Conservation (phyloP, 1,140 invertebrate species). For the Cataglyphis hispanica region DNA sequence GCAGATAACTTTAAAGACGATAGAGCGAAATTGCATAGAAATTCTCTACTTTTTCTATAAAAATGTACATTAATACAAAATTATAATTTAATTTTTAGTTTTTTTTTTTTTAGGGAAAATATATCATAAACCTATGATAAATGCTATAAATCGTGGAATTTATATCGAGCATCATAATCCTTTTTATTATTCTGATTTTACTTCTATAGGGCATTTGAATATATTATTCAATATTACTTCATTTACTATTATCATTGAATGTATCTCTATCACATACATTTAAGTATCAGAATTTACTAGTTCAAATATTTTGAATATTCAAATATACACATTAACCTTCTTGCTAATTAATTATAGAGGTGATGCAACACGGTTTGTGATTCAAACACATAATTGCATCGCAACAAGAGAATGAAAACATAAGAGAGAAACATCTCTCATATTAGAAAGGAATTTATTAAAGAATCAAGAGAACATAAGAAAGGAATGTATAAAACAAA, state of each 20-base stretch:
- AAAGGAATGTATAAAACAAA: not conserved
- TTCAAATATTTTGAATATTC: not conserved
- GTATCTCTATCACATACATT: not conserved
- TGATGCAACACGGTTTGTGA: not conserved
- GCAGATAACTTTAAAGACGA: not conserved
- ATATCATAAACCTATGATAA: not conserved
- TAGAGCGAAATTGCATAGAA: not conserved
- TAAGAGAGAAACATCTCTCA: not conserved
- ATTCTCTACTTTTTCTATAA: not conserved
- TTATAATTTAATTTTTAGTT: not conserved
- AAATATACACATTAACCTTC: not conserved
- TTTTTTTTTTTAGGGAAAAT: not conserved
- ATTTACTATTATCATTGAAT: not conserved
- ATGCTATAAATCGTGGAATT: not conserved
- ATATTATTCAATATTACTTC: not conserved
- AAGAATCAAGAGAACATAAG: slow-evolving; percentile 10
- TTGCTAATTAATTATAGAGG: slow-evolving; percentile 31
- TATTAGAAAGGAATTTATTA: slow-evolving; percentile 43
- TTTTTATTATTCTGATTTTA: not conserved
- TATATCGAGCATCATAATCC: not conserved
- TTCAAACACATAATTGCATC: slow-evolving; percentile 21
- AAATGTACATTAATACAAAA: not conserved
- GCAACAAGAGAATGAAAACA: slow-evolving; percentile 1
- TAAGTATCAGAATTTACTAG: not conserved
- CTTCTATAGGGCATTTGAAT: not conserved